Conservation (phyloP, 1,140 invertebrate genomes). For the Pogonomyrmex californicus region DNA sequence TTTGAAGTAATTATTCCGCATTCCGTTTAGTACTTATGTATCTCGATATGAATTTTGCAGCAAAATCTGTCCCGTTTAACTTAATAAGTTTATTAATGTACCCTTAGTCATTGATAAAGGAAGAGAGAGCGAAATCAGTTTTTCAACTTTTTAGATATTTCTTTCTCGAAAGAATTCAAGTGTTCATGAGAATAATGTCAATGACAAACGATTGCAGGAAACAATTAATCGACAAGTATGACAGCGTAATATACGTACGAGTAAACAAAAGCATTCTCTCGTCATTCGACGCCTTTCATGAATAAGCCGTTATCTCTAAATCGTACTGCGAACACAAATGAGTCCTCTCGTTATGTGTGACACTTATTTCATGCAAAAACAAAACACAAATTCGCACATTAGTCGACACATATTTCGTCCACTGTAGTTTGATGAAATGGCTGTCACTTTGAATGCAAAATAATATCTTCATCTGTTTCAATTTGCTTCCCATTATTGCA, state of each 20-base stretch:
- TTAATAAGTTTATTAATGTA: background rate
- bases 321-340: background rate
- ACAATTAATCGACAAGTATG: slow-evolving; percentile 38
- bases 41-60: background rate
- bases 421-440: background rate
- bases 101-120: background rate
- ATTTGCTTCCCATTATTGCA: background rate
- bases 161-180: background rate
- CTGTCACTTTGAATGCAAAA: background rate
- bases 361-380: background rate
- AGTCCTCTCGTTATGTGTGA: background rate
- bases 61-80: background rate
- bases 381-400: background rate
- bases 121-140: background rate
- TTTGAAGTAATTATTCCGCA: background rate
- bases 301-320: slow-evolving; percentile 25
- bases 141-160: background rate
- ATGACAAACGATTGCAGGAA: slow-evolving; percentile 37
- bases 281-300: background rate
- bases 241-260: background rate
- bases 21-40: background rate
- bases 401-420: background rate
- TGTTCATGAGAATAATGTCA: background rate
- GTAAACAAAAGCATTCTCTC: slow-evolving; percentile 13
- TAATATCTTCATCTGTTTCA: background rate